Base-by-base conservation (phyloP, 2,888 invertebrate species). In the Drosophila hamatofila region DNA sequence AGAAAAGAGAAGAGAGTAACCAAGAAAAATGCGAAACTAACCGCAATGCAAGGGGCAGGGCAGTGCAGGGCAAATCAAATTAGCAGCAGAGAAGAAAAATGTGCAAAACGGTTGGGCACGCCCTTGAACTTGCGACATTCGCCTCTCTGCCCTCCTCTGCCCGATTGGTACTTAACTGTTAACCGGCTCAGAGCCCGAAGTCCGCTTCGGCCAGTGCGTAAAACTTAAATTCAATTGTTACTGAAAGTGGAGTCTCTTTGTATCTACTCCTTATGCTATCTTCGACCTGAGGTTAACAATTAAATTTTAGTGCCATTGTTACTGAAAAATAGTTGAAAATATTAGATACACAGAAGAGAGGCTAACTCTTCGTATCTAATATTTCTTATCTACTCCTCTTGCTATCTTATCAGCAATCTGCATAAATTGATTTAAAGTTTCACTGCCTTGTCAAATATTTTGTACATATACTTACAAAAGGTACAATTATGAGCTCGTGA, bases 51-150 rank as follows among this genome's bases (percentile, higher is more conserved):
- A 58, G 42, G 42, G 9, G 25, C 23, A 41, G 52, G 23, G 21
- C 39, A 59, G 30, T 51, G 42, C 51, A 48, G 35, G 51, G 39
- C 74, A 80, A 80, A 80, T 80, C 68, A 72, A 80, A 80, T 80
- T 80, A 80, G 71, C 62, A 46, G 65, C 42, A 56, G 62, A 65
- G 67, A 61, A 42, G 56, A 46, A 63, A 49, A 75, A 55, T 58
- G 37, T 69, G 73, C 39, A 62, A 76, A 72, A 65, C 46, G 51
- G 59, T 72, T 84, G 88, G 84, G 73, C 84, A 85, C 84, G 85
- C 85, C 85, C 85, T 85, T 88, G 86, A 84, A 88, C 83, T 88
- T 85, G 68, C 80, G 65, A 59, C 59, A 59, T 42, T 39, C 60
- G 46, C 63, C 21, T 21, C 18, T 41, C 5, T 18, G 25, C 33